phyloP scores from a whole-genome alignment of 1,140 invertebrate species.

The Triops longicaudatus region DNA sequence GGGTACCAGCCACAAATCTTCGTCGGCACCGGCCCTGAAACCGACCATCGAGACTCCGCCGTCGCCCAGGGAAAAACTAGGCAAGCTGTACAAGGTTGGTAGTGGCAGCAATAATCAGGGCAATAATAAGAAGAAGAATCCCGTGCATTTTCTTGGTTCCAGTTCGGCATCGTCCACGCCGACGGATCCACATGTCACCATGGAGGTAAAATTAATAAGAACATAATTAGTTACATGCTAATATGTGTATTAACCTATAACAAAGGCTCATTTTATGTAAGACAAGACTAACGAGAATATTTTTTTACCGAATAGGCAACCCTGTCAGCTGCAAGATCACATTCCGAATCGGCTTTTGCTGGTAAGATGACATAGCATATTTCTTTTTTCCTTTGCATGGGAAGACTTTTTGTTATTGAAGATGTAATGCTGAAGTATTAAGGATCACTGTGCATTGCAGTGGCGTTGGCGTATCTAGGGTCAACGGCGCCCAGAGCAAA shows the following conservation, averaged over 20 bases:
- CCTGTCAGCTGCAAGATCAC: slow-evolving; percentile 19
- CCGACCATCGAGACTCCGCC: neutral
- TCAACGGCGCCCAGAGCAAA: no score
- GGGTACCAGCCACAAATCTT: slow-evolving; percentile 16
- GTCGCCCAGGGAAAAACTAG: neutral
- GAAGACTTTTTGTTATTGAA: neutral
- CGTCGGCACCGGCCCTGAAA: slow-evolving; percentile 21
- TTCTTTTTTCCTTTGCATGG: neutral
- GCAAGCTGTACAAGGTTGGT: neutral
- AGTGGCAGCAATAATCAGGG: neutral
- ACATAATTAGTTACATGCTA: no score
- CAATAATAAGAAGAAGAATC: neutral
- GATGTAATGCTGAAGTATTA: neutral
- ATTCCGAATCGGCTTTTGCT: slow-evolving; percentile 27
- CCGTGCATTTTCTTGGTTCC: slow-evolving; percentile 15
- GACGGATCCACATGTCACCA: slow-evolving; percentile 24
- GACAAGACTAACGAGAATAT: neutral
- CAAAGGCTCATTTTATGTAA: no score
- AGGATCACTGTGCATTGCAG: no score
- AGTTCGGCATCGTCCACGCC: slow-evolving; percentile 28
- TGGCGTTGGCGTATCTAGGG: no score
- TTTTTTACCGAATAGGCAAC: slow-evolving; percentile 19
- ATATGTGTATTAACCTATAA: no score
- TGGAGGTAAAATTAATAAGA: slow-evolving; percentile 20
- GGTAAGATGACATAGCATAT: slow-evolving; percentile 16